A percentile compares a stretch with the other conserved stretches of the same genome.
These are phyloP conservation scores for Cerceris ruficornis DNA, from an alignment of 2,888 invertebrate genomes.

Conservation along the genomic window DNA sequence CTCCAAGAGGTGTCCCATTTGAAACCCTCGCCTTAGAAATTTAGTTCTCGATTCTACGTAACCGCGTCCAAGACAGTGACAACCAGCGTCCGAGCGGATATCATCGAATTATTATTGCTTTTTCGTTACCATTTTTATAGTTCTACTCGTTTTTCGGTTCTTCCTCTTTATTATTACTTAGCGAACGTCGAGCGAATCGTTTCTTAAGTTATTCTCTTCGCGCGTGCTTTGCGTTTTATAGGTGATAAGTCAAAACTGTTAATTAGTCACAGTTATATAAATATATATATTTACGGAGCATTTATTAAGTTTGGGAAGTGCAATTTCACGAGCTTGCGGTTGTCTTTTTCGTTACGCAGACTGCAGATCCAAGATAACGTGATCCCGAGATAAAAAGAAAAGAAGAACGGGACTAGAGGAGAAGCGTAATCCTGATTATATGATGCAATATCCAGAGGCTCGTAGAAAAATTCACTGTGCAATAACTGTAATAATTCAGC, in stretches of 20 bases:
- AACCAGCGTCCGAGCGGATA: neutral
- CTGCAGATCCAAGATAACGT: constrained; percentile 18
- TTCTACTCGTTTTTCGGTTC: constrained; percentile 32
- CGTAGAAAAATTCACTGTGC: constrained; percentile 52
- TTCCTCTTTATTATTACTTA: constrained; percentile 17
- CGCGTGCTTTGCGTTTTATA: constrained; percentile 30
- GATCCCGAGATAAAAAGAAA: constrained; percentile 17
- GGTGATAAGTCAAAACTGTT: constrained; percentile 19
- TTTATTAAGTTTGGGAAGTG: constrained; percentile 72
- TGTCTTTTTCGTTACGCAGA: constrained; percentile 13
- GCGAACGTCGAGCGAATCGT: constrained; percentile 11
- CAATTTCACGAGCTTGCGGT: constrained; percentile 63
- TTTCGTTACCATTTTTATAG: constrained; percentile 61
- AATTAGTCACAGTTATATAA: constrained; percentile 21
- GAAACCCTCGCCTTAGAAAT: too few relatives aligned
- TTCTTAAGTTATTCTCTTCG: constrained; percentile 11
- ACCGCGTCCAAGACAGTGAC: too few relatives aligned
- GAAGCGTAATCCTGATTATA: neutral
- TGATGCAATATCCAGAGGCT: constrained; percentile 28
- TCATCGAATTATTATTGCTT: constrained; percentile 28
- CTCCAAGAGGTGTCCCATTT: too few relatives aligned
- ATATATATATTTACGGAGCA: constrained; percentile 5
- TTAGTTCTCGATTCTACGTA: constrained; percentile 3
- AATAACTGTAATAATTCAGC: constrained; percentile 47
- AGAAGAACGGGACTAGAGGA: neutral